Conservation (phyloP, 2,797 vertebrate genomes). For the Sebastolobus altivelis region DNA sequence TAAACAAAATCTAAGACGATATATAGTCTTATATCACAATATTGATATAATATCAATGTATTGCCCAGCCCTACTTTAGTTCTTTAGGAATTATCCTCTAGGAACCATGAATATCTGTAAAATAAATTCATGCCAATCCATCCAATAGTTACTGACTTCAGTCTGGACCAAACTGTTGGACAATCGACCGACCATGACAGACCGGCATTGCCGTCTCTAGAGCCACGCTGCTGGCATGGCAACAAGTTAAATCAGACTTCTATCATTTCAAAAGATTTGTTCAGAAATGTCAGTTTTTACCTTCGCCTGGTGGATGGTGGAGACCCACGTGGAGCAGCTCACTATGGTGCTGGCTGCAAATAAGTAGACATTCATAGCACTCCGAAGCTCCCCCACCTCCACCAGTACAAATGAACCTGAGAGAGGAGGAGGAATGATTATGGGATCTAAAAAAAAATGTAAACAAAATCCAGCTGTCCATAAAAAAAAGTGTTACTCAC, state of each 20-base stretch:
- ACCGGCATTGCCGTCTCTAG: not conserved
- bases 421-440: constrained; percentile 22
- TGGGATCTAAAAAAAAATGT: not conserved
- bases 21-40: no score
- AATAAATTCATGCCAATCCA: not conserved
- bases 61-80: no score
- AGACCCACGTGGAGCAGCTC: constrained; percentile 82
- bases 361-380: constrained; percentile 82
- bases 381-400: constrained; percentile 86
- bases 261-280: not conserved
- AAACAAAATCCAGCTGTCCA: not conserved
- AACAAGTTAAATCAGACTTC: not conserved
- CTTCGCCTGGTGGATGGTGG: constrained; percentile 81
- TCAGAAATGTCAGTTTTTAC: constrained; percentile 55
- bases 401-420: constrained; percentile 88
- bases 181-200: no score
- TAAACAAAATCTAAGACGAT: no score
- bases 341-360: constrained; percentile 79
- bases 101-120: not conserved
- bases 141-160: not conserved
- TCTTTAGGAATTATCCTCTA: not conserved
- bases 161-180: not conserved
- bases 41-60: no score
- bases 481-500: constrained; percentile 77
- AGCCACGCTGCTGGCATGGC: not conserved